A percentile compares a stretch with the other conserved stretches of the same genome.
Evolutionary conservation across 2,888 invertebrate species (phyloP).

Genomic region (Antitype chi): DNA sequence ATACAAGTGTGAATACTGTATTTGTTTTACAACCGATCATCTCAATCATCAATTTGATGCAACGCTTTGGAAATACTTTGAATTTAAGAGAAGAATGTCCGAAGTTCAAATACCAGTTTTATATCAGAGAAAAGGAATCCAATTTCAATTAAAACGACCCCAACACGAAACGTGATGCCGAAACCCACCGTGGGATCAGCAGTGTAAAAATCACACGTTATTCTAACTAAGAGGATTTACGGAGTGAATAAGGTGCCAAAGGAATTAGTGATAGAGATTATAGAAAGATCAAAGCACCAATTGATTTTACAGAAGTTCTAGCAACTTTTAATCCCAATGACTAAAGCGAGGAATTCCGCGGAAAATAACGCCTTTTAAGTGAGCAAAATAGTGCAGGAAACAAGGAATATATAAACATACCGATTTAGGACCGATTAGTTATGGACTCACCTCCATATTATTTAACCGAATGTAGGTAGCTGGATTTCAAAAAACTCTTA

Average conservation of each 20-base stretch:
- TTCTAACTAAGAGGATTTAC: constrained; percentile 11
- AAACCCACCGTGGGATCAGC: constrained; percentile 28
- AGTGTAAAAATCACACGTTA: not conserved
- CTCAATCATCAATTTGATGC: not conserved
- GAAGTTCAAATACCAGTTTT: constrained; percentile 4
- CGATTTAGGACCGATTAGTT: no score
- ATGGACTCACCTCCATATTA: not conserved
- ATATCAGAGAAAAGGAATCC: constrained; percentile 6
- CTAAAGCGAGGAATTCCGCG: not conserved
- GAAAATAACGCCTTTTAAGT: not conserved
- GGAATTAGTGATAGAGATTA: not conserved
- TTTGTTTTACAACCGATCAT: not conserved
- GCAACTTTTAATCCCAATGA: not conserved
- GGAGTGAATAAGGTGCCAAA: not conserved
- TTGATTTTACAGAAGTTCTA: not conserved
- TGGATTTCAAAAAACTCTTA: constrained; percentile 8
- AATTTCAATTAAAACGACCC: constrained; percentile 43
- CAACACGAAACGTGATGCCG: constrained; percentile 48
- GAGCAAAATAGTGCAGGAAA: not conserved
- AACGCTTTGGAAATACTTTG: not conserved
- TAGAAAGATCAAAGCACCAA: not conserved
- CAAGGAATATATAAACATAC: not conserved
- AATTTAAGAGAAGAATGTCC: not conserved
- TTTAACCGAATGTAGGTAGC: not conserved
- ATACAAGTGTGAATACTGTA: no score